phyloP scores from a whole-genome alignment of 1,140 invertebrate species.

The Streblospio benedicti region DNA sequence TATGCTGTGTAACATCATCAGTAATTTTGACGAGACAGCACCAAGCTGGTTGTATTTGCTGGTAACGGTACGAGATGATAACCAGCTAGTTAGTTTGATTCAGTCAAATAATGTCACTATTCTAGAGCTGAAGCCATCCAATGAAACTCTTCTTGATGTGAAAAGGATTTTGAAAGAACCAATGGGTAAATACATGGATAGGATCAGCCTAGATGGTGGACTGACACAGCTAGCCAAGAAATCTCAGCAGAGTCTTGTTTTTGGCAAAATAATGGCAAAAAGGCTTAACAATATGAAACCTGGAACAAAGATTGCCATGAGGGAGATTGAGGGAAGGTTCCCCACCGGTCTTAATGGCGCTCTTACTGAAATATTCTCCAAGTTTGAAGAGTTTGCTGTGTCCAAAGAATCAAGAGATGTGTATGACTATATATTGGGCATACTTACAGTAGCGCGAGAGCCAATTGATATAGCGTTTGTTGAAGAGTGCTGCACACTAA shows the following conservation, averaged over 20 bases:
- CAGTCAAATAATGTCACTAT: constrained; percentile 1
- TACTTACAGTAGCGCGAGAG: background rate
- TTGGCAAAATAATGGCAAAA: background rate
- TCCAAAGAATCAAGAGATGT: background rate
- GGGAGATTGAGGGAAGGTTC: constrained; percentile 5
- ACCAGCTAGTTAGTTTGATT: constrained; percentile 1
- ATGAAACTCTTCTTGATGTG: constrained; percentile 7
- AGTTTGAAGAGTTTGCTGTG: background rate
- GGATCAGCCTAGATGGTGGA: constrained; percentile 17
- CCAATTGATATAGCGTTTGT: background rate
- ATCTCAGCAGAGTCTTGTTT: constrained; percentile 8
- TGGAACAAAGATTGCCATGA: constrained; percentile 4
- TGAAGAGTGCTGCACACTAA: background rate
- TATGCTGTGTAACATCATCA: background rate
- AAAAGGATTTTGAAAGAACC: constrained; percentile 10
- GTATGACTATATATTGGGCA: background rate
- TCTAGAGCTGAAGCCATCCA: constrained; percentile 11
- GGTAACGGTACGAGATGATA: constrained; percentile 2
- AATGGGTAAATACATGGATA: constrained; percentile 5
- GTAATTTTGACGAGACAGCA: constrained; percentile 5
- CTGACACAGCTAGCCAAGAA: constrained; percentile 10
- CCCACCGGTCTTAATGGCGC: constrained; percentile 2
- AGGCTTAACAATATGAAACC: background rate
- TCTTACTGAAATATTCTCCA: background rate
- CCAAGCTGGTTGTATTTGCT: constrained; percentile 11